Percentiles rank a stretch among this genome's conserved stretches.
Evolutionary conservation across 2,888 invertebrate species (phyloP).

Genomic region (Macrophya alboannulata): DNA sequence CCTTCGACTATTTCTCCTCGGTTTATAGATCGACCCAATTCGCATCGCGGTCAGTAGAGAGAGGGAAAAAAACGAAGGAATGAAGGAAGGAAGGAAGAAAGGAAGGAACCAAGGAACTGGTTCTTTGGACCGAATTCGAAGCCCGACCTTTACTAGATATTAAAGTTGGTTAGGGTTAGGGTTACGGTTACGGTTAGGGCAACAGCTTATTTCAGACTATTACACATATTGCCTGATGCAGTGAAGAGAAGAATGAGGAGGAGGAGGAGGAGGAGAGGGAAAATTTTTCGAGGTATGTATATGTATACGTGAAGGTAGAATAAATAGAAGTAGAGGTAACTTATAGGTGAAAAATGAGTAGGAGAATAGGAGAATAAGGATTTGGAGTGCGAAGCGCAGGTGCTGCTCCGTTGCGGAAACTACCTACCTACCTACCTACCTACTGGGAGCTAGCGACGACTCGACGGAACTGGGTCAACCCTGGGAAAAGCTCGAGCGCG

Average conservation of each 20-base stretch:
- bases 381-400: conserved; percentile 41
- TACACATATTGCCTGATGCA: background rate
- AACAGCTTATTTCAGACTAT: background rate
- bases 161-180: conserved; percentile 33
- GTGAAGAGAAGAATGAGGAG: background rate
- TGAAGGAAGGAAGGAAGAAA: conserved; percentile 29
- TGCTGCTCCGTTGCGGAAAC: conserved; percentile 8
- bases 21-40: conserved; percentile 54
- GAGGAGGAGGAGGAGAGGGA: too few relatives aligned
- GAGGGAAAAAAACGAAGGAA: conserved; percentile 19
- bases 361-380: background rate
- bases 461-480: conserved; percentile 52
- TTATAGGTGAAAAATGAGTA: background rate
- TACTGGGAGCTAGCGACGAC: background rate
- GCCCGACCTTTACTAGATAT: conserved; percentile 10
- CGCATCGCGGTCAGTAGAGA: background rate
- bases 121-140: background rate
- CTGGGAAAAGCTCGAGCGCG: conserved; percentile 42
- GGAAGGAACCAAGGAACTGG: conserved; percentile 10
- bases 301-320: background rate
- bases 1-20: background rate
- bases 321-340: background rate
- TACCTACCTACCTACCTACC: background rate
- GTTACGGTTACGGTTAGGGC: background rate
- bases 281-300: background rate